phyloP scores from a whole-genome alignment of 2,888 invertebrate species.

The Cheilosia grossa region DNA sequence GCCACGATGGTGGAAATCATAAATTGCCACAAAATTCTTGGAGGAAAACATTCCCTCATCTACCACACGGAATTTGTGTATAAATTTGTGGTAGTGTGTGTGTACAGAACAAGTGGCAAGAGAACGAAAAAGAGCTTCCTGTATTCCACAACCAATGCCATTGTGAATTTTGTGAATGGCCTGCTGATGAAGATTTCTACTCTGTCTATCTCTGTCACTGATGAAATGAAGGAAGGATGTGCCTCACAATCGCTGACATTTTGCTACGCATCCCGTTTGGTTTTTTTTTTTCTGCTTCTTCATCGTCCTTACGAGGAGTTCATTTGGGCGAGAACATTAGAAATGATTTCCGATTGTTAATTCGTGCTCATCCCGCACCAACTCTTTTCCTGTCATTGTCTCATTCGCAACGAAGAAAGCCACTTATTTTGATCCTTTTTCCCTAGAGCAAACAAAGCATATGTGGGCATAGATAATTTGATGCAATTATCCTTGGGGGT shows the following conservation, averaged over 20 bases:
- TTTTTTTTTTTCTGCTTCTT: background rate
- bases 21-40: constrained; percentile 64
- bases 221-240: constrained; percentile 64
- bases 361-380: constrained; percentile 19
- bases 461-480: constrained; percentile 70
- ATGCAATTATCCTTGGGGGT: constrained; percentile 74
- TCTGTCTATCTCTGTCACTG: constrained; percentile 4
- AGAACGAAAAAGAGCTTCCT: constrained; percentile 68
- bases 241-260: constrained; percentile 57
- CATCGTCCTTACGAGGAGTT: constrained; percentile 38
- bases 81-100: background rate
- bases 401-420: constrained; percentile 50
- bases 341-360: constrained; percentile 74
- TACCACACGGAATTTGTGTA: background rate
- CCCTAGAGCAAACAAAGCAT: constrained; percentile 63
- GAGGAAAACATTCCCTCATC: constrained; percentile 32
- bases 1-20: constrained; percentile 47
- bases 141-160: constrained; percentile 52
- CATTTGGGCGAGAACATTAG: constrained; percentile 74
- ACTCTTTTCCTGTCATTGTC: constrained; percentile 53
- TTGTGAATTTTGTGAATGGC: constrained; percentile 72
- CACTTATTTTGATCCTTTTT: constrained; percentile 68
- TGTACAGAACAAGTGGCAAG: constrained; percentile 48
- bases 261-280: constrained; percentile 41
- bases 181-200: constrained; percentile 69